These are phyloP conservation scores for Geococcyx californianus DNA, from an alignment of 2,113 vertebrate species.

Conservation along the genomic window DNA sequence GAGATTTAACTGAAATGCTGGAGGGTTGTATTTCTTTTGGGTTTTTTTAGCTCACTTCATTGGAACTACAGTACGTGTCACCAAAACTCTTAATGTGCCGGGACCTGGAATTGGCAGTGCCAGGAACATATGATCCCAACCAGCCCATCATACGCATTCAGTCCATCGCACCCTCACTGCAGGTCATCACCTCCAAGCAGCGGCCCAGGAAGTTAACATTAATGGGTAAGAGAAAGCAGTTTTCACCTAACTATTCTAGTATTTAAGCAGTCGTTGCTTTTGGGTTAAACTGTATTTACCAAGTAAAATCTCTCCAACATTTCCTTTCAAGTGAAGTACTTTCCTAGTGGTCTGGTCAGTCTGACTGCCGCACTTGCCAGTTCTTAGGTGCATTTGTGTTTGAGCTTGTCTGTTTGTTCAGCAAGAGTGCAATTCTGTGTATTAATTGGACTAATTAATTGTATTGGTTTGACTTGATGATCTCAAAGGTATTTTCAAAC, in stretches of 20 bases:
- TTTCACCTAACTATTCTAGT: not conserved
- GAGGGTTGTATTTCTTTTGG: not conserved
- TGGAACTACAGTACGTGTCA: conserved; percentile 96
- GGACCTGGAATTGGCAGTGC: conserved; percentile 94
- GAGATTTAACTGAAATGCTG: not conserved
- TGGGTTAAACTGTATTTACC: not conserved
- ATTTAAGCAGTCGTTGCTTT: not conserved
- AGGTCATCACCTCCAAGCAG: conserved; percentile 99
- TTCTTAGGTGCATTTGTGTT: not conserved
- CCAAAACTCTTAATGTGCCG: conserved; percentile 98
- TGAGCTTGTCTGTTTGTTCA: not conserved
- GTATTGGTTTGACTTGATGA: no score
- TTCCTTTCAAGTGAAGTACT: not conserved
- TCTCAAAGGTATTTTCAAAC: no score
- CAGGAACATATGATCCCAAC: conserved; percentile 96
- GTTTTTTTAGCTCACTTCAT: conserved; percentile 87
- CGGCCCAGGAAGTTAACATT: conserved; percentile 94
- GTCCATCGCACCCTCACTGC: conserved; percentile 93
- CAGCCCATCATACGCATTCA: conserved; percentile 96
- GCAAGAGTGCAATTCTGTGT: not conserved
- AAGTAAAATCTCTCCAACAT: not conserved
- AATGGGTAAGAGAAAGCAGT: conserved; percentile 86
- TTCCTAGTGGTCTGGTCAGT: not conserved
- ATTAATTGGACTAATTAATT: not conserved
- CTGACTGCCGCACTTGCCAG: not conserved